A percentile compares a stretch with the other conserved stretches of the same genome.
Conservation (phyloP, 2,797 vertebrate species). For the Diplodus sargus region DNA sequence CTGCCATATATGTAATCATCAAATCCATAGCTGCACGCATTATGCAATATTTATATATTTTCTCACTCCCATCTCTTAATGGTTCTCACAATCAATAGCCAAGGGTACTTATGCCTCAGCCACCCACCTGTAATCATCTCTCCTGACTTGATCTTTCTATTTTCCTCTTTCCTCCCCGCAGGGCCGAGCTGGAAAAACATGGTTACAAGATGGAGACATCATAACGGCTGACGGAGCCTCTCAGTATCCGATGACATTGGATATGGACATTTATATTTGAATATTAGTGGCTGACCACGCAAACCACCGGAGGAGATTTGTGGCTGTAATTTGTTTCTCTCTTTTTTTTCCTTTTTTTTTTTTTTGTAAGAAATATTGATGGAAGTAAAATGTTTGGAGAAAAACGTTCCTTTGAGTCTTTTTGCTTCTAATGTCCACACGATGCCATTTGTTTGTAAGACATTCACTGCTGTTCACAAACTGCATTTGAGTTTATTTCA, state of each 20-base stretch:
- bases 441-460: not conserved
- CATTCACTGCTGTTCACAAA: not conserved
- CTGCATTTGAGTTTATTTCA: conserved; percentile 15
- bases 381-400: conserved; percentile 71
- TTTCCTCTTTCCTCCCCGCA: conserved; percentile 79
- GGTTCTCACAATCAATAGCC: conserved; percentile 80
- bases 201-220: conserved; percentile 99
- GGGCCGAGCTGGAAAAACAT: conserved; percentile 98
- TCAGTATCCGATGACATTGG: conserved; percentile 30
- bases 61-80: conserved; percentile 72
- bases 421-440: conserved; percentile 23
- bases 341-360: not conserved
- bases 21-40: conserved; percentile 70
- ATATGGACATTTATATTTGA: conserved; percentile 71
- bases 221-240: conserved; percentile 78
- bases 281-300: conserved; percentile 45
- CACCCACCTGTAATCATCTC: conserved; percentile 80
- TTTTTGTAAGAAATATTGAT: conserved; percentile 70
- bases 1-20: conserved; percentile 70
- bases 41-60: conserved; percentile 71
- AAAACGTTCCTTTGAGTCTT: conserved; percentile 30
- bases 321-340: conserved; percentile 47
- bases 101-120: conserved; percentile 73
- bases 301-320: conserved; percentile 16
- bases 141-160: conserved; percentile 72